Conservation (phyloP, 2,888 invertebrate species). For the Hofmannophila pseudospretella region DNA sequence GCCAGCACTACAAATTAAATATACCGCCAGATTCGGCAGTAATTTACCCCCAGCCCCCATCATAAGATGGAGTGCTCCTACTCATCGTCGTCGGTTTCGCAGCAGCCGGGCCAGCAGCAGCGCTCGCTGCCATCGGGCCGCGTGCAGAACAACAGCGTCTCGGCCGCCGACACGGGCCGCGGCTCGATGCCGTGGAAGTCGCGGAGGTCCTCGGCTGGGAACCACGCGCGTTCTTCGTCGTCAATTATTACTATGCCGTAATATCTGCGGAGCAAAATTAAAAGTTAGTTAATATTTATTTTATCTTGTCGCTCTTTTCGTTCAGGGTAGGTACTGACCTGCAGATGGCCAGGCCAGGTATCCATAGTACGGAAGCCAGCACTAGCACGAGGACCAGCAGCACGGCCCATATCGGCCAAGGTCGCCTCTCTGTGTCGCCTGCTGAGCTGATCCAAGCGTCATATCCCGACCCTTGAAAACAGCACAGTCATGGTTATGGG, state of each 20-base stretch:
- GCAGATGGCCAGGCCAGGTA: conserved; percentile 88
- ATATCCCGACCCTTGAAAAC: conserved; percentile 79
- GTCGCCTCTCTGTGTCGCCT: conserved; percentile 84
- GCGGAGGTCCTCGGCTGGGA: conserved; percentile 90
- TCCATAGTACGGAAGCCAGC: conserved; percentile 91
- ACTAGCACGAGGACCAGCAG: conserved; percentile 85
- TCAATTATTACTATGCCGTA: conserved; percentile 89
- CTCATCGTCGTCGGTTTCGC: conserved; percentile 69
- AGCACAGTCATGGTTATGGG: neutral
- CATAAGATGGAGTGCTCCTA: too few species aligned
- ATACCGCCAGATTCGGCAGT: too few species aligned
- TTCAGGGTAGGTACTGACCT: conserved; percentile 80
- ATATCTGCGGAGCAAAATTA: too few species aligned
- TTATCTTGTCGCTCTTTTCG: too few species aligned
- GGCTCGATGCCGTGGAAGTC: conserved; percentile 94
- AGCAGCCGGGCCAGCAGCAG: conserved; percentile 84
- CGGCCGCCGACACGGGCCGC: conserved; percentile 82
- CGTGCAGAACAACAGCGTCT: conserved; percentile 90
- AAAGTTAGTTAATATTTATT: too few species aligned
- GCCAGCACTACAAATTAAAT: too few species aligned
- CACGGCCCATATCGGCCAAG: conserved; percentile 94
- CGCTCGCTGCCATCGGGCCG: conserved; percentile 89
- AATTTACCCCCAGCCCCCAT: too few species aligned
- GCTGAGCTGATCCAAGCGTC: conserved; percentile 88
- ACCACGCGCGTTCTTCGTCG: conserved; percentile 95